A percentile compares a stretch with the other conserved stretches of the same genome.
phyloP scores from a whole-genome alignment of 2,888 invertebrate species.

The Clunio marinus region DNA sequence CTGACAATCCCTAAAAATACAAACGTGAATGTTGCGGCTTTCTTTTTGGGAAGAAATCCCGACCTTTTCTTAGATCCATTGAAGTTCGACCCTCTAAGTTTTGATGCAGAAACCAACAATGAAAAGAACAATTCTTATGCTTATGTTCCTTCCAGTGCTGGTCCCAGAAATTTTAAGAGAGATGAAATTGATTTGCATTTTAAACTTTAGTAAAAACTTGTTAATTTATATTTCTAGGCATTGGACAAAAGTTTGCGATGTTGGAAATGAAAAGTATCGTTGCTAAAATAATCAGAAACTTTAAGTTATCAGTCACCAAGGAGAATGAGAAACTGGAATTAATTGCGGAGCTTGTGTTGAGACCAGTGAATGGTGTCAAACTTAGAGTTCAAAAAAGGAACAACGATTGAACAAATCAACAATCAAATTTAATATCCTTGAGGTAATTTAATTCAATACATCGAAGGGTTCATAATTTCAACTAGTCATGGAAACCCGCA shows the following conservation, averaged over 20 bases:
- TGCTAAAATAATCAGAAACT: slow-evolving; percentile 47
- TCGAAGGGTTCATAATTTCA: too few species aligned
- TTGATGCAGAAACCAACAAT: background rate
- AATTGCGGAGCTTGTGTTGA: background rate
- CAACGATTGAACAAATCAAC: too few species aligned
- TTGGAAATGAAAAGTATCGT: slow-evolving; percentile 48
- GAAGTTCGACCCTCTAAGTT: background rate
- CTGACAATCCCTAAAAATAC: background rate
- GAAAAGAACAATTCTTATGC: background rate
- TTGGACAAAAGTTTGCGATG: slow-evolving; percentile 49
- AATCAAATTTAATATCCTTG: too few species aligned
- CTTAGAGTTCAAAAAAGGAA: background rate
- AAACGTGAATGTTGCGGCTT: background rate
- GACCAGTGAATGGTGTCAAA: background rate
- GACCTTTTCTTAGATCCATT: background rate
- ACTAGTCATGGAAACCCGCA: too few species aligned
- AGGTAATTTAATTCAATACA: too few species aligned
- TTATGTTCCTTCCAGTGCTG: background rate
- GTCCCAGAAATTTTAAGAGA: background rate
- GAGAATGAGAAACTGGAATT: background rate
- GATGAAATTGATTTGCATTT: too few species aligned
- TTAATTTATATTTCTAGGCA: background rate
- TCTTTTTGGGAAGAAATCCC: background rate
- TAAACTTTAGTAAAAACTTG: background rate
- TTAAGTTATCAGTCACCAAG: slow-evolving; percentile 44